phyloP scores from a whole-genome alignment of 2,797 vertebrate species.

The Sebastes wilsoni region DNA sequence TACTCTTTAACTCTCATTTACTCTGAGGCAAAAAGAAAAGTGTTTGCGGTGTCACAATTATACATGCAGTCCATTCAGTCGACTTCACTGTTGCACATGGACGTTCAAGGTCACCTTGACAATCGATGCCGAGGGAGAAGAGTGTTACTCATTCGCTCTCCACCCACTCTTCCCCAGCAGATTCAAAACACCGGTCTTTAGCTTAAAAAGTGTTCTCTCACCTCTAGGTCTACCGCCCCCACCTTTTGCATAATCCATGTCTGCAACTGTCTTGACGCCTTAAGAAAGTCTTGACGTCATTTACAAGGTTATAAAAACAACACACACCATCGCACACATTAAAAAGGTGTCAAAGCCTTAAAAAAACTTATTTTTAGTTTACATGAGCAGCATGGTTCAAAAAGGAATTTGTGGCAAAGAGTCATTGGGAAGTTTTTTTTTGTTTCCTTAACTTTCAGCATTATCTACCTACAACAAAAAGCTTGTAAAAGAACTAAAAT shows the following conservation, averaged over 20 bases:
- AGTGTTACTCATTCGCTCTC: neutral
- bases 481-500: neutral
- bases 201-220: neutral
- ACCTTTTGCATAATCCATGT: neutral
- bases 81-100: neutral
- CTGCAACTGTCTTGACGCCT: neutral
- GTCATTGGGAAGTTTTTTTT: neutral
- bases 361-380: neutral
- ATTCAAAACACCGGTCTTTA: neutral
- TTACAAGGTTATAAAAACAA: slow-evolving; percentile 4
- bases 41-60: neutral
- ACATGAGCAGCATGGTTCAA: neutral
- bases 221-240: neutral
- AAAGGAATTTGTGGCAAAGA: neutral
- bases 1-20: neutral
- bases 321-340: neutral
- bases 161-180: neutral
- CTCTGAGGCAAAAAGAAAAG: neutral
- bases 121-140: neutral
- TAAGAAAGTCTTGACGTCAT: neutral
- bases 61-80: neutral
- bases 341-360: neutral
- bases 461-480: neutral
- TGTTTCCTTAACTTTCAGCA: neutral
- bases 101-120: slow-evolving; percentile 10